Percentiles rank a stretch among this genome's conserved stretches.
These are phyloP conservation scores for Brachystomella parvula DNA, from an alignment of 1,140 invertebrate species.

Conservation along the genomic window DNA sequence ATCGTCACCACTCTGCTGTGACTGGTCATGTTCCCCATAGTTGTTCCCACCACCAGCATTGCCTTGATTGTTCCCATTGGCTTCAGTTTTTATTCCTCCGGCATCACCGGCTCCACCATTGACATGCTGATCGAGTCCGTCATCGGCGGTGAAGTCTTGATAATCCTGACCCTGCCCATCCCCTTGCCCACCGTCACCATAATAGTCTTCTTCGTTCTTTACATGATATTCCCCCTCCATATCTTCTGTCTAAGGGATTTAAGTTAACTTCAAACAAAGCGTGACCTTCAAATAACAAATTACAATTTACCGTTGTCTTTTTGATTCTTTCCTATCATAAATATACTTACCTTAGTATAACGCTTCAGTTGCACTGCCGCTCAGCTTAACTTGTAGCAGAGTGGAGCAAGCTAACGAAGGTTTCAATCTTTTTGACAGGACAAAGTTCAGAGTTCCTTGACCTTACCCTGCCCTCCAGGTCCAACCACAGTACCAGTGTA, in stretches of 20 bases:
- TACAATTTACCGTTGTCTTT: background rate
- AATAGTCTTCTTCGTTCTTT: background rate
- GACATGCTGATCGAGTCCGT: background rate
- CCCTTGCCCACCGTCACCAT: background rate
- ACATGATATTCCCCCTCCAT: background rate
- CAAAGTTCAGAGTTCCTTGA: background rate
- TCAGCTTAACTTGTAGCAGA: background rate
- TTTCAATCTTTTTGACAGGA: background rate
- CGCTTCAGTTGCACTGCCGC: background rate
- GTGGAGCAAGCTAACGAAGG: background rate
- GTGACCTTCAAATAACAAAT: background rate
- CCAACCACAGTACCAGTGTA: background rate
- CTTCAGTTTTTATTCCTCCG: background rate
- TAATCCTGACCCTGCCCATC: background rate
- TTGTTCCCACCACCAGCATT: background rate
- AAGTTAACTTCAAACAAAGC: background rate
- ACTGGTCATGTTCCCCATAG: background rate
- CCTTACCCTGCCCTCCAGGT: background rate
- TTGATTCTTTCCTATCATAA: background rate
- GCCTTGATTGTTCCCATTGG: background rate
- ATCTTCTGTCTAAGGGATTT: background rate
- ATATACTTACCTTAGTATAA: background rate
- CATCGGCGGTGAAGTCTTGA: background rate
- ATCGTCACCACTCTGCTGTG: background rate
- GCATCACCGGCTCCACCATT: background rate